Base-by-base conservation (phyloP, 2,888 invertebrate genomes). In the Cantharis rufa region DNA sequence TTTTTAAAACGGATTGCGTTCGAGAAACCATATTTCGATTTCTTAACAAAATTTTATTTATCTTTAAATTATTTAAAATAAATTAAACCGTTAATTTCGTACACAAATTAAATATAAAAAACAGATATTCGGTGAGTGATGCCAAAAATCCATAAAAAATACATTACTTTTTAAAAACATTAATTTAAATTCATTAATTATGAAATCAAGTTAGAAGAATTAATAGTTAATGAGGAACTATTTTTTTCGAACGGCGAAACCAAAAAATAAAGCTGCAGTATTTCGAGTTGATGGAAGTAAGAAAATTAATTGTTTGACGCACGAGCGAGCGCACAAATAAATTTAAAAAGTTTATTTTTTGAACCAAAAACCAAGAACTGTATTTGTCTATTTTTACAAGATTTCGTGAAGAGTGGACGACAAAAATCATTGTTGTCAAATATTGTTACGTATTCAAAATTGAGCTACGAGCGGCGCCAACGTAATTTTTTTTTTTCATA, bases 401-500 rank as follows among this genome's bases (percentile, higher is more conserved):
- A 48, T 7, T n/a, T n/a, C 48, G 48, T 48, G 48, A 48, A 48
- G 48, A 48, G 48, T 48, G n/a, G 13, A 48, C n/a, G 48, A 48
- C 13, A 48, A 32, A 48, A n/a, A 48, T 48, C 48, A 48, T 48
- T 48, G 48, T 48, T 48, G 48, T 48, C 48, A 48, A 48, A 48
- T 48, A 48, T 48, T 48, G n/a, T 48, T 48, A 48, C 48, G 48
- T 48, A 48, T 48, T 48, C 48, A 48, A 48, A 48, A n/a, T 48
- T 48, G 48, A 48, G 48, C 13, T 48, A 48, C 48, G 48, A 48
- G 48, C n/a, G n/a, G 48, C 48, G 48, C 48, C 48, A n/a, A 48
- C 48, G n/a, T n/a, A 48, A n/a, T n/a, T 48, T 48, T 48, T 48
- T 48, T 48, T 71, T n/a, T 32, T 71, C 9, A 69, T 72, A 87